Conservation (phyloP, 2,113 vertebrate species). For the Cochlearius cochlearius region DNA sequence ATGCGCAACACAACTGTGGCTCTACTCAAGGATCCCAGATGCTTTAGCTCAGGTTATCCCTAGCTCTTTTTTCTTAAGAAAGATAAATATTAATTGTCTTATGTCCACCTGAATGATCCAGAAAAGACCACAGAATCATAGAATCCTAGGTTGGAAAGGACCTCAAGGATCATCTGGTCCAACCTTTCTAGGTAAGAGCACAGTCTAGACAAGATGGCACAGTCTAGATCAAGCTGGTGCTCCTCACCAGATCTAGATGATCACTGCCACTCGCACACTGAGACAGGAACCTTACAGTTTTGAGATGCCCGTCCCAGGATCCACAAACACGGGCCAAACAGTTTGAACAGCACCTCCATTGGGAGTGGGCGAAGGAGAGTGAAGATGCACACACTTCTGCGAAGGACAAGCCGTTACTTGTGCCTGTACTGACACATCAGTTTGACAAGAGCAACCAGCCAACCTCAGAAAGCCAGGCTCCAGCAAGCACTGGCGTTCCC, state of each 20-base stretch:
- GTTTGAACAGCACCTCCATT: not conserved
- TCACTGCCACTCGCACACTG: not conserved
- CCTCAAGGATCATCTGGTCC: too few species aligned
- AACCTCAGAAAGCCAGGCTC: not conserved
- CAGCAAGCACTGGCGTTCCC: not conserved
- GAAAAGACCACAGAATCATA: not conserved
- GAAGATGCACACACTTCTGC: not conserved
- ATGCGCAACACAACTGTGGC: fast-evolving
- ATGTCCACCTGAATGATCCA: not conserved
- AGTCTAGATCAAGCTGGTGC: not conserved
- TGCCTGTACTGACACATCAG: not conserved
- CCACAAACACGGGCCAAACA: not conserved
- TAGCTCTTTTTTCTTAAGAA: not conserved
- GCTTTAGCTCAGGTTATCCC: not conserved
- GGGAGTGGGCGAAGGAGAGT: not conserved
- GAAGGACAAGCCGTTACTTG: not conserved
- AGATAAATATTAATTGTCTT: not conserved
- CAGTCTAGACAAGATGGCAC: too few species aligned
- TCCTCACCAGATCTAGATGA: not conserved
- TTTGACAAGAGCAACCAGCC: not conserved
- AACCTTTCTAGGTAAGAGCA: too few species aligned
- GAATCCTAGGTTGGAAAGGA: too few species aligned
- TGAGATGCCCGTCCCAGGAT: not conserved
- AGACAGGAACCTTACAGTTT: not conserved
- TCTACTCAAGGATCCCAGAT: not conserved